These are phyloP conservation scores for Epinotia ramella DNA, from an alignment of 2,888 invertebrate genomes.

Conservation along the genomic window DNA sequence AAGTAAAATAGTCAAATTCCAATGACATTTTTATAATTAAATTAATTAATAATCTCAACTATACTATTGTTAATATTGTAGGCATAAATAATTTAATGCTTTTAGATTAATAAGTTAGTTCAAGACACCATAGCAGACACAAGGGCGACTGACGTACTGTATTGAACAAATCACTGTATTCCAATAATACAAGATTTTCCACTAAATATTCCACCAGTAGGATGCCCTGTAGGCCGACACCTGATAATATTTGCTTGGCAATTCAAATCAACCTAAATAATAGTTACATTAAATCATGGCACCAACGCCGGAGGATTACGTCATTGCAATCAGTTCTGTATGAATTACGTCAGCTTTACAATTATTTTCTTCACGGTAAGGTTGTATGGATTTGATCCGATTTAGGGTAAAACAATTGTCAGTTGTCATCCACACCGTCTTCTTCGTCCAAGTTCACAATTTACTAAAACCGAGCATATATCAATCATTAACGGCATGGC, in stretches of 20 bases:
- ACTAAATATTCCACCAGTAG: conserved; percentile 30
- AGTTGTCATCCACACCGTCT: background rate
- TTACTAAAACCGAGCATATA: too few relatives aligned
- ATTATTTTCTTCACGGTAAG: conserved; percentile 39
- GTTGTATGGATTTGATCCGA: conserved; percentile 30
- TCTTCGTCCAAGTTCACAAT: too few relatives aligned
- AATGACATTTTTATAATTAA: too few relatives aligned
- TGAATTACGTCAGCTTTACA: conserved; percentile 39
- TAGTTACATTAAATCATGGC: conserved; percentile 21
- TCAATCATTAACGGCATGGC: too few relatives aligned
- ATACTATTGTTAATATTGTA: too few relatives aligned
- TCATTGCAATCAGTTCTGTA: conserved; percentile 37
- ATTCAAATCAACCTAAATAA: conserved; percentile 39
- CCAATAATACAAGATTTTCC: conserved; percentile 12
- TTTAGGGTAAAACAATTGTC: conserved; percentile 26
- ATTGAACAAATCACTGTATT: conserved; percentile 2
- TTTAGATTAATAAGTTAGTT: too few relatives aligned
- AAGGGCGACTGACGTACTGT: background rate
- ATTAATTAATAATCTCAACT: too few relatives aligned
- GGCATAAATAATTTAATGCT: too few relatives aligned
- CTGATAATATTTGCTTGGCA: conserved; percentile 34
- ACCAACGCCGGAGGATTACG: conserved; percentile 38
- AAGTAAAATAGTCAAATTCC: too few relatives aligned
- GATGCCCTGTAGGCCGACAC: conserved; percentile 36
- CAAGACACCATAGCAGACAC: too few relatives aligned